Base-by-base conservation (phyloP, 2,797 vertebrate genomes). In the Rhabdophis nuchalis region DNA sequence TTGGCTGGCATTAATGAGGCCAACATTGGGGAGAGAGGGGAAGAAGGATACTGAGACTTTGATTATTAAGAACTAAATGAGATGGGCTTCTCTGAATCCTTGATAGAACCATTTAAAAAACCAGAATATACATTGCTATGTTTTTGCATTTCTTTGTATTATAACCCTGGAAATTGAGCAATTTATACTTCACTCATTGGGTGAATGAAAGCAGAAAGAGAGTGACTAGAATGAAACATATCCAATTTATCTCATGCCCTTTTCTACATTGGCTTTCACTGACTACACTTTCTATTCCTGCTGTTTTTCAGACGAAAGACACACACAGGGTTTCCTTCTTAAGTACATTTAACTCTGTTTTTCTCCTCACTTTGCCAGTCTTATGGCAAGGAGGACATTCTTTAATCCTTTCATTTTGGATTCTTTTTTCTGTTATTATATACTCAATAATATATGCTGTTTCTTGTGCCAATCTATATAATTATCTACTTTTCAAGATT, bases 111-210 rank as follows among this genome's bases (percentile, higher is more conserved):
- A 64, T 50, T 60, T 58, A 10, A 25, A 10, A 72, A 89, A 89
- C 3, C 32, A 13, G 27, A 85, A 50, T 85, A 18, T n/a, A 32
- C 11, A 68, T 41, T 27, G 18, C 85, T 91, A 14, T 46, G 87
- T 57, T 46, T 68, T 57, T 72, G 60, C 8, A 91, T 87, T 87
- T 91, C 3, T 29, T 87, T 53, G 29, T 18, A n/a, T 4, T 72
- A 56, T 53, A 87, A 20, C 32, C 61, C 57, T 85, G n/a, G 50
- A 64, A 89, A 29, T 16, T 86, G 54, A 85, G 57, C 53, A 27
- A 85, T 53, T 61, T 89, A 85, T 92, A 88, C 61, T 85, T 92
- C 72, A 57, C 25, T 89, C 36, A 41, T 86, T 86, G 61, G 52
- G 82, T 13, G 41, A 68, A 23, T 61, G 50, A 89, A 92, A 18